Evolutionary conservation across 2,113 vertebrate species (phyloP), one percentile per base, ranked within the genome.

Genomic region (Chloropsis hardwickii): DNA sequence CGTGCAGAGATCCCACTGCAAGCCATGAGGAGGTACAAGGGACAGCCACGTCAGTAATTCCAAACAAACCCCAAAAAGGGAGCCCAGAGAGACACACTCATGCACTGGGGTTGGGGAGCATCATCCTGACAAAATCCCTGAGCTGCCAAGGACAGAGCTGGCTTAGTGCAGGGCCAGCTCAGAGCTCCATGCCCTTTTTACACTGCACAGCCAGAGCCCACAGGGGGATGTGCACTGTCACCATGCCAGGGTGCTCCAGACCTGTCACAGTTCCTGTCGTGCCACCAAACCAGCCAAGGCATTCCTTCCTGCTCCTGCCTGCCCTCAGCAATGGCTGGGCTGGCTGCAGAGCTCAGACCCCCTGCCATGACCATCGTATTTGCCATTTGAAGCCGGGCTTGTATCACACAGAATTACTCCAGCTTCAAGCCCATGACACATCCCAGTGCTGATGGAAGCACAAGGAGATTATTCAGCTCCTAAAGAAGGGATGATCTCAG

Each of bases 401-500:
- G 42, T 12, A 42, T 60, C 60, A 20, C n/a, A 24, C 18, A 17
- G 35, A 90, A 77, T 37, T 31, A 48, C n/a, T 37, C 29, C 8
- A 4, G 23, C 76, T 94, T 22, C 31, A 25, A 66, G n/a, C 10
- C 25, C 51, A 5, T 27, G 73, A 42, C 61, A 84, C 73, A 33
- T 70, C 22, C 62, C n/a, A 8, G 51, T 42, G 79, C 60, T 9
- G 64, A 44, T 16, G 71, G 80, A 37, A 54, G 69, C 88, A 78
- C 88, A 71, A 82, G 60, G 64, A 6, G 51, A 93, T 94, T 95
- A 86, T 50, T 77, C 64, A 71, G 86, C 67, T 88, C 51, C 91
- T 78, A 92, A 88, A 93, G 90, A 88, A 81, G 72, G 86, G 88
- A 94, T 93, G 94, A 93, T 93, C 92, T 94, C 94, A 93, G 82